These are phyloP conservation scores for Hippocampus comes DNA, from an alignment of 2,113 vertebrate species.

Conservation along the genomic window DNA sequence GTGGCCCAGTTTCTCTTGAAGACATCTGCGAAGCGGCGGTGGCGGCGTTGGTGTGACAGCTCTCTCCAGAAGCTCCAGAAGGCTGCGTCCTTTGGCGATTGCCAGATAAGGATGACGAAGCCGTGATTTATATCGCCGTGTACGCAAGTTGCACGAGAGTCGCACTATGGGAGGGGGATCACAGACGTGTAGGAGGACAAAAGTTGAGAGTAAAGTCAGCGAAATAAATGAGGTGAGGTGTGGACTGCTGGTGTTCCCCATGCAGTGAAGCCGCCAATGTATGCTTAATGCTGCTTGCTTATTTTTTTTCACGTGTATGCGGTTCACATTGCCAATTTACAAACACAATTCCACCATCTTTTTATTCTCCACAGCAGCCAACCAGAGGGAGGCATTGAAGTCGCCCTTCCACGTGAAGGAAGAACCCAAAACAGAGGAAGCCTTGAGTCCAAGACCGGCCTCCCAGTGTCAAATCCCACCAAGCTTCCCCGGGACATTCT, in stretches of 20 bases:
- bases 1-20: slow-evolving; percentile 73
- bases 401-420: slow-evolving; percentile 91
- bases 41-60: slow-evolving; percentile 52
- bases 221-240: slow-evolving; percentile 25
- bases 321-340: background rate
- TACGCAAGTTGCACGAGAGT: slow-evolving; percentile 3
- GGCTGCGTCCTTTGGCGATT: slow-evolving; percentile 37
- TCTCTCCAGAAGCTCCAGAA: slow-evolving; percentile 32
- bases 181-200: background rate
- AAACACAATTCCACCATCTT: background rate
- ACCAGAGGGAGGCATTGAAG: slow-evolving; percentile 93
- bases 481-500: slow-evolving; percentile 74
- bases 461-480: slow-evolving; percentile 65
- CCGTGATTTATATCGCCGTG: slow-evolving; percentile 31
- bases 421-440: slow-evolving; percentile 85
- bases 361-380: slow-evolving; percentile 80
- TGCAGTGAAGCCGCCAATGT: background rate
- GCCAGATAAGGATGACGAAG: slow-evolving; percentile 35
- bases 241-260: background rate
- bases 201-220: slow-evolving; percentile 25
- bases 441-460: slow-evolving; percentile 69
- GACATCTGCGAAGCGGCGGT: slow-evolving; percentile 55
- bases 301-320: background rate
- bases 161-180: slow-evolving; percentile 11
- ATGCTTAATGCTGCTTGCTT: background rate